These are phyloP conservation scores for Sebastes diaconus DNA, from an alignment of 2,797 vertebrate genomes.

Conservation along the genomic window DNA sequence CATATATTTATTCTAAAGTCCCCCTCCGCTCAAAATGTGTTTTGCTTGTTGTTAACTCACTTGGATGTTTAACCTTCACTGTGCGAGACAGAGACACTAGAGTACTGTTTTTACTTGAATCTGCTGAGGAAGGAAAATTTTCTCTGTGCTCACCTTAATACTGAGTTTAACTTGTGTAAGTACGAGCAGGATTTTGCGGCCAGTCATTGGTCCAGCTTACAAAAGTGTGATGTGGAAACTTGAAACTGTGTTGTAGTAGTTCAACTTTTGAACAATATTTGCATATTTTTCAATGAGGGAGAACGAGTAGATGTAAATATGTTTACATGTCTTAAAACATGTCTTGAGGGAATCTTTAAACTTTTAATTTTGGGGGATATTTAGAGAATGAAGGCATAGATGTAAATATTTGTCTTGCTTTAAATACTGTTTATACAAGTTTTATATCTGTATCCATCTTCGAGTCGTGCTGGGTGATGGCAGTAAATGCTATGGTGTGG, in stretches of 20 bases:
- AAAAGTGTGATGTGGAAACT: background rate
- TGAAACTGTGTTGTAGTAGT: background rate
- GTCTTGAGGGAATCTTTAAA: background rate
- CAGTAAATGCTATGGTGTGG: slow-evolving; percentile 70
- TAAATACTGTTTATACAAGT: background rate
- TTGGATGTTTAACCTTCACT: background rate
- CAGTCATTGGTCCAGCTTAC: background rate
- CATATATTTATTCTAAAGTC: background rate
- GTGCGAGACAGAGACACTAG: background rate
- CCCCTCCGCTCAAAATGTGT: background rate
- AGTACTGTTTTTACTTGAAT: background rate
- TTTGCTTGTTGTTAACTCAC: background rate
- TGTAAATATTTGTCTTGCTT: background rate
- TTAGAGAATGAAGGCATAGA: background rate
- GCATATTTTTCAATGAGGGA: background rate
- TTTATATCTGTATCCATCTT: slow-evolving; percentile 17
- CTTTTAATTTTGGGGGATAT: background rate
- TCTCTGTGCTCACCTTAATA: background rate
- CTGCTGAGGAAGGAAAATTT: background rate
- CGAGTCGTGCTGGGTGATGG: slow-evolving; percentile 12
- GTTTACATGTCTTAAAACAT: background rate
- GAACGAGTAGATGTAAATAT: background rate
- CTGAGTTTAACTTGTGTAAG: background rate
- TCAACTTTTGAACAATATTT: background rate
- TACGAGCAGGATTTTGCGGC: background rate